Conservation (phyloP, 2,888 invertebrate species). For the Aphidius colemani region DNA sequence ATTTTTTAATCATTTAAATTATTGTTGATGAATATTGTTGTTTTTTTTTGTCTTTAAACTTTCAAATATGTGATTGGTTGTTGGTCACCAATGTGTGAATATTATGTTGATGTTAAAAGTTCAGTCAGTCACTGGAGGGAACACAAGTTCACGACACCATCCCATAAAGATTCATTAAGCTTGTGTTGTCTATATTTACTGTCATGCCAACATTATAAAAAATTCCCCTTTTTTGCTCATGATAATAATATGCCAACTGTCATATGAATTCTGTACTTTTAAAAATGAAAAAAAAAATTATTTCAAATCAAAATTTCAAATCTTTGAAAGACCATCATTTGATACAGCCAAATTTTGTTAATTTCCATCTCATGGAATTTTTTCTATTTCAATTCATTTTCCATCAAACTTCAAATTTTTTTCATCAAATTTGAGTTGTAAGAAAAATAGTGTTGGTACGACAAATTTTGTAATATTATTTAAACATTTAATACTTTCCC, state of each 20-base stretch:
- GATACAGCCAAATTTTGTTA: too few species aligned
- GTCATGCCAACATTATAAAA: slow-evolving; percentile 55
- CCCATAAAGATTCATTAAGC: slow-evolving; percentile 61
- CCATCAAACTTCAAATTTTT: too few species aligned
- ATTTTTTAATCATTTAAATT: not conserved
- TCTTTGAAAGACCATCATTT: not conserved
- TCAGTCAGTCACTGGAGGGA: slow-evolving; percentile 58
- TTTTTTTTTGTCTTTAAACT: not conserved
- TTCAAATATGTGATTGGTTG: not conserved
- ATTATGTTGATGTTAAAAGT: slow-evolving; percentile 41
- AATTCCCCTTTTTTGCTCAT: slow-evolving; percentile 41
- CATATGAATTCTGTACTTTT: not conserved
- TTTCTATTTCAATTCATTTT: too few species aligned
- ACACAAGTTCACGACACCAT: slow-evolving; percentile 60
- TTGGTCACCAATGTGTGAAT: slow-evolving; percentile 46
- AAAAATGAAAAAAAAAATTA: not conserved
- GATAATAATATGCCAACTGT: not conserved
- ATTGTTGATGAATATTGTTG: too few species aligned
- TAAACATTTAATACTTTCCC: not conserved
- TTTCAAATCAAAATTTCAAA: slow-evolving; percentile 8
- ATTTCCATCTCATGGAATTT: too few species aligned
- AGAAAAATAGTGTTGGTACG: too few species aligned
- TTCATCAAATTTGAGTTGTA: too few species aligned
- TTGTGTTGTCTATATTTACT: slow-evolving; percentile 54
- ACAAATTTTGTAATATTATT: too few species aligned